Base-by-base conservation (phyloP, 1,140 invertebrate genomes). In the Ectropis grisescens region DNA sequence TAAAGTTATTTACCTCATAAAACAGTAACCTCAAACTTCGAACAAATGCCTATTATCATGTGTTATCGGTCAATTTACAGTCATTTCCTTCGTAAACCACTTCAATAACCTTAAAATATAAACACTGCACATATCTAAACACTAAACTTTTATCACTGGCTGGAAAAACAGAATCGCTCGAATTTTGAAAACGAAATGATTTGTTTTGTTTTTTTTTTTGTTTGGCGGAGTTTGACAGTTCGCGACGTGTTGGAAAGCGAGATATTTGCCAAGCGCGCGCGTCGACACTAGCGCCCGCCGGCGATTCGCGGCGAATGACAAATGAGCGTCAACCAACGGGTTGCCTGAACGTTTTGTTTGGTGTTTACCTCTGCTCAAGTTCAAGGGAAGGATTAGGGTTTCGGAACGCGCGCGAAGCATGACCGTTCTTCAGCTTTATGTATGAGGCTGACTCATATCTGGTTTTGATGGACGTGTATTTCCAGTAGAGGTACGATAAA, bases 321-420 rank as follows among this genome's bases (percentile, higher is more conserved):
- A 78, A 78, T 78, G 68, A 57, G 58, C 60, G 61, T 70, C 64
- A 71, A 26, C 4, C 10, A 26, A 74, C 67, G 62, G 47, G 55
- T 70, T 67, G 42, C 50, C 42, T 22, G 19, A 22, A 32, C 62
- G 60, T 65, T 71, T n/a, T n/a, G n/a, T n/a, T n/a, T n/a, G n/a
- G n/a, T 75, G 67, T 75, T 75, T 75, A 75, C 65, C 64, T 64
- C 49, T 38, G 40, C 58, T 69, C 72, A 75, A 78, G 72, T 78
- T 78, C 72, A 78, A 78, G 72, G 65, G n/a, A n/a, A n/a, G n/a
- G 65, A 72, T 68, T 64, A 57, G 48, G 38, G 41, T 47, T 53
- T 47, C 37, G 49, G 51, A 59, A 51, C 48, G 41, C 30, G 29
- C 58, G 37, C 24, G 5, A 13, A 45, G 22, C 34, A 9, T 43